Evolutionary conservation across 2,113 vertebrate genomes (phyloP).

Genomic region (Neopipo cinnamomea): DNA sequence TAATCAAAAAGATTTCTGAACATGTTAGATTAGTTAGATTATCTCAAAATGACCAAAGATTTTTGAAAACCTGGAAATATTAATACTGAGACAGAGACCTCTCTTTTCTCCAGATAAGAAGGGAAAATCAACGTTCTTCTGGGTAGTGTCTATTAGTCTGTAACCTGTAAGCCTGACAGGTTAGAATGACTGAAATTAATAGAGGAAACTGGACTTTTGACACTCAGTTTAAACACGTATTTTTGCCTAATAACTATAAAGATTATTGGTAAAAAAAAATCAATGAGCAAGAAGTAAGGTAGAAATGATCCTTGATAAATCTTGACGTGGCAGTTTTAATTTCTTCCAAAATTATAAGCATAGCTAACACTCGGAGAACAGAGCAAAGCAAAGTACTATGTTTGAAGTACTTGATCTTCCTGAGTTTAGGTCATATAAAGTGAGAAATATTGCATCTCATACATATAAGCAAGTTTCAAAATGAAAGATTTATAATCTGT

Average conservation of each 20-base stretch:
- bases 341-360: not conserved
- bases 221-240: not conserved
- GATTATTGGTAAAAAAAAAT: not conserved
- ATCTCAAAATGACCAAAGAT: not conserved
- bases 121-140: not conserved
- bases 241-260: not conserved
- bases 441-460: not conserved
- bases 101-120: not conserved
- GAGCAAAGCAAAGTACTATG: not conserved
- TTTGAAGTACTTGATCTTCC: not conserved
- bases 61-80: not conserved
- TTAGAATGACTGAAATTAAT: not conserved
- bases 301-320: not conserved
- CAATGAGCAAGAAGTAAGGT: not conserved
- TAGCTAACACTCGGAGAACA: not conserved
- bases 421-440: not conserved
- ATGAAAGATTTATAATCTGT: not conserved
- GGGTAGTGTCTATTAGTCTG: not conserved
- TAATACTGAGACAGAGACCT: not conserved
- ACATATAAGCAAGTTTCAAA: not conserved
- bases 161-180: not conserved
- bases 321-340: not conserved
- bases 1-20: not conserved
- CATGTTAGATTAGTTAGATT: not conserved
- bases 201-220: not conserved